phyloP scores from a whole-genome alignment of 35 echinoderm and acorn worm species.

The Ophiothrix spiculata region DNA sequence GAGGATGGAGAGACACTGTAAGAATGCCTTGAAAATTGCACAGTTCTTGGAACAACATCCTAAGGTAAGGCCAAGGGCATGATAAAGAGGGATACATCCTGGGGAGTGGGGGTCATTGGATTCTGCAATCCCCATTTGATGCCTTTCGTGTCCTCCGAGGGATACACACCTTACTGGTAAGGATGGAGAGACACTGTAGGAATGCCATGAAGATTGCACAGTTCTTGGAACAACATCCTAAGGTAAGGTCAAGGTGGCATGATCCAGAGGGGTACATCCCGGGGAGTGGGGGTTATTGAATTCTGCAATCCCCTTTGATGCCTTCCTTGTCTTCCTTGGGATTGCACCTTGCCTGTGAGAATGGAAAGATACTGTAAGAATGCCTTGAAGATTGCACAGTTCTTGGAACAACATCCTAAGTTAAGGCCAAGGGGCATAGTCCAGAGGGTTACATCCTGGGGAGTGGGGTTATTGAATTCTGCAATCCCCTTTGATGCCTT shows the following conservation, averaged over 20 bases:
- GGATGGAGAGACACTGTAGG: constrained; percentile 78
- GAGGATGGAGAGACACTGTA: constrained; percentile 79
- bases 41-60: constrained; percentile 65
- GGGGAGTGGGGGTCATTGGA: too few species aligned
- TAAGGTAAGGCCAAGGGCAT: too few species aligned
- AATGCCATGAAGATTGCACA: constrained; percentile 77
- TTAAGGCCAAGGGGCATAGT: too few species aligned
- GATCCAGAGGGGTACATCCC: too few species aligned
- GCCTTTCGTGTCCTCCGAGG: constrained; percentile 74
- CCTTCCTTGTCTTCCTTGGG: constrained; percentile 66
- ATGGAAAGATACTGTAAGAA: constrained; percentile 84
- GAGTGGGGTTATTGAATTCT: too few species aligned
- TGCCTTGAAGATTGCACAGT: constrained; percentile 69
- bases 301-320: constrained; percentile 73
- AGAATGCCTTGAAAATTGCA: constrained; percentile 71
- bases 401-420: constrained; percentile 54
- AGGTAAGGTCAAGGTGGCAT: too few species aligned
- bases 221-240: constrained; percentile 59
- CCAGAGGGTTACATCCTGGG: too few species aligned
- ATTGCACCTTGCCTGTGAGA: constrained; percentile 61
- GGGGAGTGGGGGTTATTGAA: too few species aligned
- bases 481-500: constrained; percentile 73
- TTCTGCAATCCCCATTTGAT: constrained; percentile 65
- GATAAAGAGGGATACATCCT: too few species aligned
- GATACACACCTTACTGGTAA: constrained; percentile 64